Evolutionary conservation across 2,888 invertebrate genomes (phyloP), one percentile per base, ranked within the genome.

Genomic region (Drosophila mettleri): DNA sequence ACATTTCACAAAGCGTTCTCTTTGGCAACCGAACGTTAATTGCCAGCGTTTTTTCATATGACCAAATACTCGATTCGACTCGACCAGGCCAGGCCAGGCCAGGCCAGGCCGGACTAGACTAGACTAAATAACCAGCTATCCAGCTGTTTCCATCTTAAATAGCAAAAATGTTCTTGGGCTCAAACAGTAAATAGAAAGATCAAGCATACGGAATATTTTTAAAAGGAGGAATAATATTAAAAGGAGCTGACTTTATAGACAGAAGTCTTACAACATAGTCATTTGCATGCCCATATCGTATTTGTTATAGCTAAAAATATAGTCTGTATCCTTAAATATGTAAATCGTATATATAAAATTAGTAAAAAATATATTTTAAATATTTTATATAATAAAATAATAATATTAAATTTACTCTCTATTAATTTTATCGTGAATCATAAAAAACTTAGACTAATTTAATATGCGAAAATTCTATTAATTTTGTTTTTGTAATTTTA

Each of bases 1-100:
- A 60, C 63, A 70, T 54, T 58, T 46, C 51, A 46, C 41, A 52
- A 29, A 22, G 18, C 29, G 54, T 54, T 65, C 66, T 53, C 67
- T 48, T 49, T 54, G 67, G 48, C 49, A 57, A 57, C 55, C 38
- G 69, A 65, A 70, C 83, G 69, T 83, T 83, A 83, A 83, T 83
- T 83, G 83, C 86, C 71, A 58, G 39, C 60, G 57, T 52, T 60
- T 60, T 73, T 59, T 72, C 45, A 45, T 29, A 2, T 0, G 45
- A 12, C 45, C 38, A 39, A 46, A 52, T 31, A 51, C 24, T 10
- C 18, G 53, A 59, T 52, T 20, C 46, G 70, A 38, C 39, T 7
- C 34, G 61, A 45, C 46, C 39, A 41, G 58, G 4, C 43, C 24
- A 36, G 34, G 7, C 52, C 20, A 36, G 64, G 22, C 45, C 7